These are phyloP conservation scores for Heliconius sara DNA, from an alignment of 2,888 invertebrate genomes.

Conservation along the genomic window DNA sequence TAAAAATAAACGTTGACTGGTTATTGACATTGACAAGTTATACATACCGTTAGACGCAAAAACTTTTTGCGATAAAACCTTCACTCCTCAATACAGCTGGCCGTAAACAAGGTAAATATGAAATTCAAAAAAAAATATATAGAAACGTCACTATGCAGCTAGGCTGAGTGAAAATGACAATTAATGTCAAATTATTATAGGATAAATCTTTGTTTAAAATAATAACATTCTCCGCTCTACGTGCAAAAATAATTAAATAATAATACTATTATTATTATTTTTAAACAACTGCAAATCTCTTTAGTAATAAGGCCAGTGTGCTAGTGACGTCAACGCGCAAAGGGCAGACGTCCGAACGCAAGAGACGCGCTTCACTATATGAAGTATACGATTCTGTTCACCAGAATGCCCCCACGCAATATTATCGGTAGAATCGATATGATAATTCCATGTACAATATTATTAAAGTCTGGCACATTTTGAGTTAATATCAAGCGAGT, in stretches of 20 bases:
- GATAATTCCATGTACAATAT: slow-evolving; percentile 20
- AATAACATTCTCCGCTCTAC: neutral
- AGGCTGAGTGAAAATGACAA: neutral
- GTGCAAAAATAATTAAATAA: neutral
- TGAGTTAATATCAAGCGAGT: neutral
- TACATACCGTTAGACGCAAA: slow-evolving; percentile 41
- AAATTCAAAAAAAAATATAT: slow-evolving; percentile 24
- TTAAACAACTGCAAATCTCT: neutral
- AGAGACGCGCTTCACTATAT: slow-evolving; percentile 38
- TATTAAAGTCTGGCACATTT: slow-evolving; percentile 15
- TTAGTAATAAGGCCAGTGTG: slow-evolving; percentile 23
- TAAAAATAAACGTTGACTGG: neutral
- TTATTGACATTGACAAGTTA: slow-evolving; percentile 15
- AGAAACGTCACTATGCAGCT: neutral
- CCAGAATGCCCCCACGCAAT: slow-evolving; percentile 31
- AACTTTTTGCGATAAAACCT: slow-evolving; percentile 32
- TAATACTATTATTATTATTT: neutral
- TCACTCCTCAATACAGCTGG: slow-evolving; percentile 28
- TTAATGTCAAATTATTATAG: neutral
- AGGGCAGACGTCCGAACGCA: slow-evolving; percentile 43
- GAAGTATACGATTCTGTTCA: slow-evolving; percentile 23
- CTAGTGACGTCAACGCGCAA: slow-evolving; percentile 40
- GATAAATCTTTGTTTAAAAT: neutral
- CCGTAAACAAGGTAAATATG: slow-evolving; percentile 26
- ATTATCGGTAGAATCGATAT: slow-evolving; percentile 32